Conservation (phyloP, 2,797 vertebrate genomes). For the Lophius americanus region DNA sequence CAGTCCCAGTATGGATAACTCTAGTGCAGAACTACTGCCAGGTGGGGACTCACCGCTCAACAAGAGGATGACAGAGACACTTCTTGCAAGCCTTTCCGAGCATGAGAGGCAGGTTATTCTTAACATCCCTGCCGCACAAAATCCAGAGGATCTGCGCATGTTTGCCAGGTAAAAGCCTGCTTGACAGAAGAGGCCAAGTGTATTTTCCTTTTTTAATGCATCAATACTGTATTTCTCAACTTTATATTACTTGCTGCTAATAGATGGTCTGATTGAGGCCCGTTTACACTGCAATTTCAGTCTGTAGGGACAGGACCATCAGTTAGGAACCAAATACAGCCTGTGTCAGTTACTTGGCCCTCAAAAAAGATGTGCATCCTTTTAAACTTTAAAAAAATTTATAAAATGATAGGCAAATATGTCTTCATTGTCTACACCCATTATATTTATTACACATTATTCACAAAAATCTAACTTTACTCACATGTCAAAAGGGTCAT, state of each 20-base stretch:
- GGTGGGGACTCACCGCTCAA: constrained; percentile 95
- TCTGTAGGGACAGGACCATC: neutral
- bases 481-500: no score
- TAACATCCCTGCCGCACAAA: constrained; percentile 93
- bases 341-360: no score
- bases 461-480: no score
- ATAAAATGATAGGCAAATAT: no score
- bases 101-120: constrained; percentile 93
- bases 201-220: neutral
- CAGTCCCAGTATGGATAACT: constrained; percentile 99
- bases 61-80: constrained; percentile 94
- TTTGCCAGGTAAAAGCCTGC: constrained; percentile 80
- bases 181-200: neutral
- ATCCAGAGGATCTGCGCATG: constrained; percentile 94
- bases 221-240: neutral
- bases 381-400: no score
- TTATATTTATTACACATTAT: no score
- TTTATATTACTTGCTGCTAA: neutral
- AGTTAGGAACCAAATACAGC: neutral
- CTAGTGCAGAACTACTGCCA: constrained; percentile 93
- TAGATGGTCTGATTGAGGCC: neutral
- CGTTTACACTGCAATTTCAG: neutral
- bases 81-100: constrained; percentile 92
- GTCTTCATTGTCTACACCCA: no score
- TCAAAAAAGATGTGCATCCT: no score